phyloP scores from a whole-genome alignment of 2,888 invertebrate genomes.

The Macaria liturata region DNA sequence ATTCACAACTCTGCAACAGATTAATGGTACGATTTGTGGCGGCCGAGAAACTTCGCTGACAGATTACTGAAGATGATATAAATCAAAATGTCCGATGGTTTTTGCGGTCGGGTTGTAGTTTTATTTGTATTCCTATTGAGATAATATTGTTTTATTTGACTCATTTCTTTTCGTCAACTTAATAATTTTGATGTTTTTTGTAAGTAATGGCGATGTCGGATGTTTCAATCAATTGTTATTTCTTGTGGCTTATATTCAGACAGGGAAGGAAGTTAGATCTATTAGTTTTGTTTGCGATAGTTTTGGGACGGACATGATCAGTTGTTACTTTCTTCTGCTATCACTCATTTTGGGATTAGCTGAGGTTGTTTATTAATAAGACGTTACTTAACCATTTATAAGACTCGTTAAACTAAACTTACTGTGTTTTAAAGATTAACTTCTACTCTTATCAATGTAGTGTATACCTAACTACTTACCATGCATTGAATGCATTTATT shows the following conservation, averaged over 20 bases:
- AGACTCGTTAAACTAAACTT: background rate
- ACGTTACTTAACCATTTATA: background rate
- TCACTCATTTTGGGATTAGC: background rate
- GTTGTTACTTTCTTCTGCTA: background rate
- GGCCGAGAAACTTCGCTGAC: slow-evolving; percentile 41
- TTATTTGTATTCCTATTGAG: slow-evolving; percentile 29
- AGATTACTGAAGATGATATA: slow-evolving; percentile 50
- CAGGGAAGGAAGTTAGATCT: slow-evolving; percentile 1
- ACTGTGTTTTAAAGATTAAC: background rate
- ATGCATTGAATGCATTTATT: background rate
- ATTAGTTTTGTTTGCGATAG: slow-evolving; percentile 15
- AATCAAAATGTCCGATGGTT: slow-evolving; percentile 45
- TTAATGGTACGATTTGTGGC: slow-evolving; percentile 53
- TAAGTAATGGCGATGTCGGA: slow-evolving; percentile 12
- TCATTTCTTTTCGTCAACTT: slow-evolving; percentile 21
- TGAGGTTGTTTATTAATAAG: background rate
- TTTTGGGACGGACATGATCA: slow-evolving; percentile 4
- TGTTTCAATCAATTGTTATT: slow-evolving; percentile 32
- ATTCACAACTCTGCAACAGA: slow-evolving; percentile 43
- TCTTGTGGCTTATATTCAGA: slow-evolving; percentile 12
- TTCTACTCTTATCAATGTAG: background rate
- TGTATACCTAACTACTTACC: background rate
- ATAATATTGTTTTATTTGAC: slow-evolving; percentile 21
- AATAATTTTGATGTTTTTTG: slow-evolving; percentile 21
- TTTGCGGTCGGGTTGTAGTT: slow-evolving; percentile 38